Percentiles rank a stretch among this genome's conserved stretches.
phyloP scores from a whole-genome alignment of 2,888 invertebrate genomes.

The Oxystoma pomonae region DNA sequence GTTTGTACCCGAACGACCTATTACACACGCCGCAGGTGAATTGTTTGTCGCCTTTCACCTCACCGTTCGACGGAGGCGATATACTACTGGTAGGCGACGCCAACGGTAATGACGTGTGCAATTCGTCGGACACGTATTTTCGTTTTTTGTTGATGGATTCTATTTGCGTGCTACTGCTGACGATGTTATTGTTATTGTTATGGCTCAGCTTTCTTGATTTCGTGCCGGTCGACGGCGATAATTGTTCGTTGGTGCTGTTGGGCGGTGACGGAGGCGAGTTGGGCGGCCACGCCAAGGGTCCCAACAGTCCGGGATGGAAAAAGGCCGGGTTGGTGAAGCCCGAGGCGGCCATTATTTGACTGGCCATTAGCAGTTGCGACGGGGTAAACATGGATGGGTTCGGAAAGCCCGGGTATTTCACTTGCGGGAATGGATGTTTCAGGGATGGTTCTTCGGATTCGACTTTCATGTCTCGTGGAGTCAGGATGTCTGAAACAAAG shows the following conservation, averaged over 20 bases:
- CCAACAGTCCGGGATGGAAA: conserved; percentile 59
- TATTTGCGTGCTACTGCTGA: conserved; percentile 45
- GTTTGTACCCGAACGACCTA: conserved; percentile 89
- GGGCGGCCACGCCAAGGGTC: conserved; percentile 47
- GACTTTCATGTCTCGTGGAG: conserved; percentile 45
- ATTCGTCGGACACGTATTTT: conserved; percentile 38
- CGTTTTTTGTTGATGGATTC: conserved; percentile 31
- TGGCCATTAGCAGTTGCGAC: conserved; percentile 51
- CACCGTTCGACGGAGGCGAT: conserved; percentile 51
- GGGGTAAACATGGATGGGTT: conserved; percentile 49
- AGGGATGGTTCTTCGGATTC: conserved; percentile 57
- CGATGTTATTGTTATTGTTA: conserved; percentile 44
- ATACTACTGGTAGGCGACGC: conserved; percentile 55
- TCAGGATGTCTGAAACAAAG: conserved; percentile 41
- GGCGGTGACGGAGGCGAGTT: conserved; percentile 40
- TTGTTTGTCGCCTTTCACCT: conserved; percentile 63
- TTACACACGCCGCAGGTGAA: conserved; percentile 87
- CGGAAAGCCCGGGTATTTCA: conserved; percentile 52
- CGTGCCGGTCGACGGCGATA: conserved; percentile 42
- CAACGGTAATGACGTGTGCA: conserved; percentile 42
- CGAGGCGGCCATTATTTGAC: conserved; percentile 54
- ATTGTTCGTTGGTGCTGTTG: conserved; percentile 45
- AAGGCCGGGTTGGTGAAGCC: conserved; percentile 57
- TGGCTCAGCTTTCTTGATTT: conserved; percentile 43
- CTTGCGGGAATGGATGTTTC: conserved; percentile 53